phyloP scores from a whole-genome alignment of 2,113 vertebrate species.

The Hirundichthys speculiger region DNA sequence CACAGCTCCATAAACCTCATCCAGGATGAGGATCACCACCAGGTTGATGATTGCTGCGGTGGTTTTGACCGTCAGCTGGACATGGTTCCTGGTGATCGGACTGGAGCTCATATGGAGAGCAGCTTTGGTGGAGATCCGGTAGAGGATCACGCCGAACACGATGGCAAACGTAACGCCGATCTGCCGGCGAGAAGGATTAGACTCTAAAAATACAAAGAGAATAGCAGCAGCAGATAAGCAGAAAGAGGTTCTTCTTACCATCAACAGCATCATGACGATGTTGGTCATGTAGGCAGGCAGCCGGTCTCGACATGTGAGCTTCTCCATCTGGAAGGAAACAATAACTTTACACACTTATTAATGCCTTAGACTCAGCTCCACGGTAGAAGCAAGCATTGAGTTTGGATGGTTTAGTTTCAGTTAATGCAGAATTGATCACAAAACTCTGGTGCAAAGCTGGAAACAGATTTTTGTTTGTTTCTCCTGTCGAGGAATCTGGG shows the following conservation, averaged over 20 bases:
- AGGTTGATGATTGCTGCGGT: slow-evolving; percentile 97
- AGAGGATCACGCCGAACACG: slow-evolving; percentile 96
- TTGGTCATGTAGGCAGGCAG: slow-evolving; percentile 95
- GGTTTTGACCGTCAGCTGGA: slow-evolving; percentile 92
- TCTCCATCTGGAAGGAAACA: slow-evolving; percentile 83
- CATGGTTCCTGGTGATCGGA: slow-evolving; percentile 88
- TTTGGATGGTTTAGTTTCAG: too few species aligned
- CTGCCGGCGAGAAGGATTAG: slow-evolving; percentile 71
- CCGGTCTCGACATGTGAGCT: slow-evolving; percentile 92
- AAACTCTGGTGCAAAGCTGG: too few species aligned
- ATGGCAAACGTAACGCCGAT: slow-evolving; percentile 95
- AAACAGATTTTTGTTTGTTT: too few species aligned
- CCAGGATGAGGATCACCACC: slow-evolving; percentile 96
- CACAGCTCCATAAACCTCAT: slow-evolving; percentile 94
- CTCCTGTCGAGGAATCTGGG: too few species aligned
- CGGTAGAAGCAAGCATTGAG: too few species aligned
- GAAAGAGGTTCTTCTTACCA: slow-evolving; percentile 82
- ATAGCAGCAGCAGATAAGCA: too few species aligned
- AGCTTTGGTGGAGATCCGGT: slow-evolving; percentile 93
- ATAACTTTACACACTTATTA: not conserved
- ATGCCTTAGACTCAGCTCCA: too few species aligned
- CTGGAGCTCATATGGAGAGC: slow-evolving; percentile 94
- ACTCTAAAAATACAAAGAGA: too few species aligned
- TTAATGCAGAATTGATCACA: too few species aligned
- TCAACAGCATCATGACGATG: slow-evolving; percentile 92